phyloP scores from a whole-genome alignment of 2,888 invertebrate species.

The Steromphala cineraria region DNA sequence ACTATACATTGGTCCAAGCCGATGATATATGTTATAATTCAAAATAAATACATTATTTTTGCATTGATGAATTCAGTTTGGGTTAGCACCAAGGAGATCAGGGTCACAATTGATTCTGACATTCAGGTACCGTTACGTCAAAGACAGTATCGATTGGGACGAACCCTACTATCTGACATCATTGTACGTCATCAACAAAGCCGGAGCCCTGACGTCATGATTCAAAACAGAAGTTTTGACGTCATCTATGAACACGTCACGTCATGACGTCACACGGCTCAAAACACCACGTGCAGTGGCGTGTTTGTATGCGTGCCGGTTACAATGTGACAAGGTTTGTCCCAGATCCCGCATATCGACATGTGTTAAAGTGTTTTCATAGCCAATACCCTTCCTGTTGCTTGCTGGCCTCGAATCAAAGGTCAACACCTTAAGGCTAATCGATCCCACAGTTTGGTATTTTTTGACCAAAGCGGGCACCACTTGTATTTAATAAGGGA shows the following conservation, averaged over 20 bases:
- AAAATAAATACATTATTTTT: no score
- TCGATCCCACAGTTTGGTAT: not conserved
- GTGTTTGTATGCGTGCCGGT: not conserved
- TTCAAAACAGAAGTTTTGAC: not conserved
- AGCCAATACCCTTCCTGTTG: constrained; percentile 1
- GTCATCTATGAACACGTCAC: not conserved
- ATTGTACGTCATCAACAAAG: not conserved
- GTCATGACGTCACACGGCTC: not conserved
- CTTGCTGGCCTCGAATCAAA: not conserved
- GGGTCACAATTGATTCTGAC: no score
- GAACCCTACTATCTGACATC: not conserved
- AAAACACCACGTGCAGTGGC: not conserved
- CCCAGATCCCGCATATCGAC: not conserved
- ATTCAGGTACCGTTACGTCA: no score
- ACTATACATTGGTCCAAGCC: no score
- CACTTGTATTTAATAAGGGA: not conserved
- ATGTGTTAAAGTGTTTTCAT: constrained; percentile 11
- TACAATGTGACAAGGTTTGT: not conserved
- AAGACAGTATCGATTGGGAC: no score
- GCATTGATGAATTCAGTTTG: no score
- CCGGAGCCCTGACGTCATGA: not conserved
- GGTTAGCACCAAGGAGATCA: no score
- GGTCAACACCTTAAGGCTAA: not conserved
- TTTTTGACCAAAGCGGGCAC: not conserved
- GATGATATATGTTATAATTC: no score